Percentiles rank a stretch among this genome's conserved stretches.
Conservation (phyloP, 2,888 invertebrate species). For the Aleiodes alternator region DNA sequence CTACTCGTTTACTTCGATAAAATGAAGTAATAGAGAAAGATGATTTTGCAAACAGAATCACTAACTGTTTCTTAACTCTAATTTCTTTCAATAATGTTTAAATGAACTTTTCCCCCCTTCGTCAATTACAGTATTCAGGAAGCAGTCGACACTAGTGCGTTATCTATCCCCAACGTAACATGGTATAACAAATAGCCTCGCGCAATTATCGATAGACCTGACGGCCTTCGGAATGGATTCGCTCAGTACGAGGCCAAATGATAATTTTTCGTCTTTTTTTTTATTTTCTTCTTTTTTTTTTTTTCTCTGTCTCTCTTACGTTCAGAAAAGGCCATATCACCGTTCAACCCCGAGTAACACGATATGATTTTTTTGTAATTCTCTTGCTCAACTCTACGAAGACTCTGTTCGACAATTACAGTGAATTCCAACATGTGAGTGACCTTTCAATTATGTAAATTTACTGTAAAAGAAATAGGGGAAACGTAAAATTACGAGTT, state of each 20-base stretch:
- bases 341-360: conserved; percentile 42
- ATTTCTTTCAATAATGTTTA: background rate
- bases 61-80: background rate
- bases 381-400: conserved; percentile 14
- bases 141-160: conserved; percentile 24
- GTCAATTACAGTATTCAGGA: conserved; percentile 29
- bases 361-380: conserved; percentile 35
- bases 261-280: conserved; percentile 56
- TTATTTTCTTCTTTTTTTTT: conserved; percentile 43
- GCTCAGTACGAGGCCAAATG: conserved; percentile 65
- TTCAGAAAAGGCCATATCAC: conserved; percentile 48
- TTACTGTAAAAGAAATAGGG: background rate
- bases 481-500: conserved; percentile 26
- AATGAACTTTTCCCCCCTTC: conserved; percentile 2
- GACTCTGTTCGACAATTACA: conserved; percentile 45
- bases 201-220: conserved; percentile 56
- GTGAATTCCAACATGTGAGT: conserved; percentile 47
- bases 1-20: too few species aligned
- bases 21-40: too few species aligned
- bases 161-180: conserved; percentile 49
- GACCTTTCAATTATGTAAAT: conserved; percentile 28
- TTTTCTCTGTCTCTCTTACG: conserved; percentile 37
- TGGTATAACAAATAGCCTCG: conserved; percentile 56
- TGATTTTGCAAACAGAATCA: too few species aligned
- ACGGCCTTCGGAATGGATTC: conserved; percentile 69